phyloP scores from a whole-genome alignment of 2,888 invertebrate species.

The Drosophila quinaria region DNA sequence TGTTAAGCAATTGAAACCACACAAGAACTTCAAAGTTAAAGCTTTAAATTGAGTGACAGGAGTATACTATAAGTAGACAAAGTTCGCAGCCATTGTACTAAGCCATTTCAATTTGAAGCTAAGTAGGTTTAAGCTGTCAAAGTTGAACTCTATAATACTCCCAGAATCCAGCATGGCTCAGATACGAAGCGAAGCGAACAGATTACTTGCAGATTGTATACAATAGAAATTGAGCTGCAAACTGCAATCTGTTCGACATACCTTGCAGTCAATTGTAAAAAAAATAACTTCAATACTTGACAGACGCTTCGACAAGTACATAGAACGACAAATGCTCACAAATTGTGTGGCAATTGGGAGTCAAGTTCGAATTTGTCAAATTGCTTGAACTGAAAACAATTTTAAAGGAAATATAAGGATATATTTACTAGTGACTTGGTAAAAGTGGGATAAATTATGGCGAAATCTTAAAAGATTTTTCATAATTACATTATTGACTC shows the following conservation, averaged over 20 bases:
- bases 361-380: conserved; percentile 15
- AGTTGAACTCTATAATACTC: conserved; percentile 33
- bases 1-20: conserved; percentile 13
- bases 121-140: conserved; percentile 57
- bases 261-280: conserved; percentile 15
- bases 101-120: conserved; percentile 58
- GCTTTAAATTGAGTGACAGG: conserved; percentile 54
- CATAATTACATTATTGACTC: no score
- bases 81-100: conserved; percentile 36
- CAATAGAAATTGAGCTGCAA: conserved; percentile 17
- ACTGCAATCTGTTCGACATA: conserved; percentile 20
- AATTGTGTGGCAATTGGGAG: conserved; percentile 24
- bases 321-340: conserved; percentile 12
- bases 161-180: conserved; percentile 8
- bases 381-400: conserved; percentile 13
- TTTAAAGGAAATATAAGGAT: conserved; percentile 1
- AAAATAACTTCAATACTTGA: conserved; percentile 17
- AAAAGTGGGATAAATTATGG: not conserved
- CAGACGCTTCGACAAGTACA: conserved; percentile 3
- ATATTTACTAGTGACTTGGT: not conserved
- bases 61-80: conserved; percentile 27
- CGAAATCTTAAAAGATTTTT: no score
- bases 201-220: not conserved
- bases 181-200: conserved; percentile 4
- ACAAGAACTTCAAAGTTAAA: conserved; percentile 45